phyloP scores from a whole-genome alignment of 2,888 invertebrate genomes.

The Deroplatys truncata region DNA sequence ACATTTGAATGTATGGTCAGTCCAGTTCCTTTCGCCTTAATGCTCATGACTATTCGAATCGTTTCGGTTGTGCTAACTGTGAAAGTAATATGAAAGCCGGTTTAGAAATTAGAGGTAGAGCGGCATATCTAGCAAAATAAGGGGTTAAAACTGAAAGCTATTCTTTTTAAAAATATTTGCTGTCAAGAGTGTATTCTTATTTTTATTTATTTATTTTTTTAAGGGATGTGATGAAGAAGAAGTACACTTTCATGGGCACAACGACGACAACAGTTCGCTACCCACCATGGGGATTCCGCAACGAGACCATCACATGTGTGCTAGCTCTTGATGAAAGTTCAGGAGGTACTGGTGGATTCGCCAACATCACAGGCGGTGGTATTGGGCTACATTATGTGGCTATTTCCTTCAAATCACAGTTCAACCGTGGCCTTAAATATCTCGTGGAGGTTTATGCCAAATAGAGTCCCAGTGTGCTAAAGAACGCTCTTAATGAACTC shows the following conservation, averaged over 20 bases:
- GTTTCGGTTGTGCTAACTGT: too few species aligned
- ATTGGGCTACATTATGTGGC: conserved; percentile 40
- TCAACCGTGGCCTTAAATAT: conserved; percentile 46
- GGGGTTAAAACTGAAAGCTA: too few species aligned
- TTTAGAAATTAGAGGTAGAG: too few species aligned
- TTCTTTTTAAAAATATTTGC: too few species aligned
- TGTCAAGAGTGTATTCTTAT: too few species aligned
- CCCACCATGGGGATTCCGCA: conserved; percentile 30
- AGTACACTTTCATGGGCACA: conserved; percentile 37
- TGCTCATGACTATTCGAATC: too few species aligned
- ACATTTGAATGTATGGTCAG: too few species aligned
- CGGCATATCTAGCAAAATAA: too few species aligned
- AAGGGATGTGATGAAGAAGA: conserved; percentile 36
- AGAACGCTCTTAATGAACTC: too few species aligned
- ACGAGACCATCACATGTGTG: conserved; percentile 41
- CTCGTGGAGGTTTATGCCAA: conserved; percentile 44
- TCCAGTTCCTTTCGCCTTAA: too few species aligned
- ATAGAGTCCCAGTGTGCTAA: not conserved
- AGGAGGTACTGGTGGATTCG: conserved; percentile 47
- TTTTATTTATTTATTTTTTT: too few species aligned
- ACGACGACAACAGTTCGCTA: conserved; percentile 35
- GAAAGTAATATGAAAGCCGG: too few species aligned
- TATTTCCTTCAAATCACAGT: conserved; percentile 46
- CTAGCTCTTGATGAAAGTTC: conserved; percentile 43
- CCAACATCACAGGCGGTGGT: conserved; percentile 43